Evolutionary conservation across 2,888 invertebrate genomes (phyloP).

Genomic region (Melolontha melolontha): DNA sequence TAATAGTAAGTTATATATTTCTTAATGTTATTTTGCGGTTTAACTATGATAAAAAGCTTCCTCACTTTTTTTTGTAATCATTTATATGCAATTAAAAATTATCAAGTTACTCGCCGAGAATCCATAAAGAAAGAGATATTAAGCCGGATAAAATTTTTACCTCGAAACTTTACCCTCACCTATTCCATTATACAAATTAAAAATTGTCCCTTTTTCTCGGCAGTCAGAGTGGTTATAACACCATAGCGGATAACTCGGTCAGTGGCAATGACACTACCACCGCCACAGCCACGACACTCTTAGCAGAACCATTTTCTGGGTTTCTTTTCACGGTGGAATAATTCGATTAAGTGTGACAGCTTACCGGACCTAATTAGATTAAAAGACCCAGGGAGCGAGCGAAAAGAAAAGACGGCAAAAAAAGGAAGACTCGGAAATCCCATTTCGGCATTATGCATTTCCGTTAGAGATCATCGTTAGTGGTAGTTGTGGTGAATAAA

Average conservation of each 20-base stretch:
- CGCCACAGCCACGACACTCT: neutral
- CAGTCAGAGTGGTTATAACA: constrained; percentile 5
- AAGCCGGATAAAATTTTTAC: no score
- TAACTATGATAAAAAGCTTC: no score
- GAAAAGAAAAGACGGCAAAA: constrained; percentile 1
- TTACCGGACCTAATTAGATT: constrained; percentile 26
- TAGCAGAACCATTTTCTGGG: constrained; percentile 16
- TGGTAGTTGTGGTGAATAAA: constrained; percentile 8
- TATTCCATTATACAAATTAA: constrained; percentile 25
- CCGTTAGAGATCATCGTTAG: constrained; percentile 14
- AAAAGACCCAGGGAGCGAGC: constrained; percentile 13
- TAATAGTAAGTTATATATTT: no score
- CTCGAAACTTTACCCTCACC: no score
- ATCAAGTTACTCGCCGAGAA: no score
- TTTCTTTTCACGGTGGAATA: constrained; percentile 30
- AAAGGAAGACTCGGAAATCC: constrained; percentile 4
- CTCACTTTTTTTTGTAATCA: no score
- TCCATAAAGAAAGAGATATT: no score
- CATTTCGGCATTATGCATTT: constrained; percentile 18
- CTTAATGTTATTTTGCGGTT: no score
- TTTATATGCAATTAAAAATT: no score
- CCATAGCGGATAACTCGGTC: constrained; percentile 8
- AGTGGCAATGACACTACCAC: neutral
- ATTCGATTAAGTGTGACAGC: constrained; percentile 31
- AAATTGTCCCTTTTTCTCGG: constrained; percentile 20